phyloP scores from a whole-genome alignment of 2,797 vertebrate species.

The Hephaestus fuliginosus region DNA sequence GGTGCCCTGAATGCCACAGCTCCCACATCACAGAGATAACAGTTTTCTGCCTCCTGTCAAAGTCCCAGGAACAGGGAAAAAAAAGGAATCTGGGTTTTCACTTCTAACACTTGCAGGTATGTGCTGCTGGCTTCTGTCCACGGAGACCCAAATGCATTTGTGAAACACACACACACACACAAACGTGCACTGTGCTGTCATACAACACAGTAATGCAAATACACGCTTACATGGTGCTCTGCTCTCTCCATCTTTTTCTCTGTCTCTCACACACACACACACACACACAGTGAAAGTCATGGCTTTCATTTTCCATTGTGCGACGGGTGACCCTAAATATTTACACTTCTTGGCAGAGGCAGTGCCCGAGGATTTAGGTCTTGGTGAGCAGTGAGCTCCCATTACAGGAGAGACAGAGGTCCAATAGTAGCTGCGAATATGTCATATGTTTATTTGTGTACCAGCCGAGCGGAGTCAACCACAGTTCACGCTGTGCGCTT shows the following conservation, averaged over 20 bases:
- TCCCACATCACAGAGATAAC: slow-evolving; percentile 76
- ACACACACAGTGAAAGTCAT: slow-evolving; percentile 37
- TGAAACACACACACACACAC: slow-evolving; percentile 4
- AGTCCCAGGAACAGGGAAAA: slow-evolving; percentile 10
- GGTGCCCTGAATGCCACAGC: slow-evolving; percentile 76
- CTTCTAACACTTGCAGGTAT: slow-evolving; percentile 59
- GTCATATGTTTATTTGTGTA: slow-evolving; percentile 39
- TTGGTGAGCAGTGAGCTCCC: slow-evolving; percentile 47
- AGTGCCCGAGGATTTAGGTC: slow-evolving; percentile 67
- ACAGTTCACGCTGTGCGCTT: slow-evolving; percentile 27
- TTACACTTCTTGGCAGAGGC: slow-evolving; percentile 84
- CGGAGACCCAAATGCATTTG: not conserved
- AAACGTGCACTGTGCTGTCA: not conserved
- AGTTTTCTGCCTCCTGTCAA: slow-evolving; percentile 71
- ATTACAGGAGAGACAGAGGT: slow-evolving; percentile 43
- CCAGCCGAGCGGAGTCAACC: slow-evolving; percentile 33
- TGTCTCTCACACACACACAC: slow-evolving; percentile 29
- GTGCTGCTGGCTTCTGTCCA: slow-evolving; percentile 57
- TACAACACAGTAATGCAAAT: not conserved
- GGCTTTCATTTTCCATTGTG: slow-evolving; percentile 85
- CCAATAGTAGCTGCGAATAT: slow-evolving; percentile 39
- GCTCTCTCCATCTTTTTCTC: not conserved
- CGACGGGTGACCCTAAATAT: slow-evolving; percentile 87
- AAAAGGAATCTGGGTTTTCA: slow-evolving; percentile 36
- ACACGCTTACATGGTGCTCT: slow-evolving; percentile 2